Evolutionary conservation across 2,113 vertebrate genomes (phyloP).

Genomic region (Lepisosteus osseus): DNA sequence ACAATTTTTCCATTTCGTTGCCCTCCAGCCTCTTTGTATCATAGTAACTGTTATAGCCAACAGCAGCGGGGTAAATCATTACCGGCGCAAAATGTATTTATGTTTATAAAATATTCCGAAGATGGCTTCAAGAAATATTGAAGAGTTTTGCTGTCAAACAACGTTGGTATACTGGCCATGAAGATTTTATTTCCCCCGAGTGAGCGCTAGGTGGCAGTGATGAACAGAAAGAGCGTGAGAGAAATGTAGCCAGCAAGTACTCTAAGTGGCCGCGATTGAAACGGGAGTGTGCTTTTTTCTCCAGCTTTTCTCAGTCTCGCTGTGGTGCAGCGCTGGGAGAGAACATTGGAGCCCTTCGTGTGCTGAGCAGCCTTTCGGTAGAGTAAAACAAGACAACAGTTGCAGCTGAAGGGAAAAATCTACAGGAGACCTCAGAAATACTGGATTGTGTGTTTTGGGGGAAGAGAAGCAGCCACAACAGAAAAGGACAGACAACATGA

Average conservation of each 20-base stretch:
- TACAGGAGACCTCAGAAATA: slow-evolving; percentile 17
- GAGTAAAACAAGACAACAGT: slow-evolving; percentile 10
- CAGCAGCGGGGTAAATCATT: too few species aligned
- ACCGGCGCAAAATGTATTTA: too few species aligned
- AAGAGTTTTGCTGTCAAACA: too few species aligned
- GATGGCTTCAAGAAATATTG: too few species aligned
- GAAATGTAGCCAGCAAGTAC: not conserved
- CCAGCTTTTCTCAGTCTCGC: slow-evolving; percentile 7
- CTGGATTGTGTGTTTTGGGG: slow-evolving; percentile 20
- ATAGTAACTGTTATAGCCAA: too few species aligned
- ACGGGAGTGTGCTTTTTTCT: slow-evolving; percentile 9
- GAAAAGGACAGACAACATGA: slow-evolving; percentile 29
- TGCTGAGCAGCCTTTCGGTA: not conserved
- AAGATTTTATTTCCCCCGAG: too few species aligned
- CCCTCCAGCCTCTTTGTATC: too few species aligned
- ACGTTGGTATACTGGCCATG: too few species aligned
- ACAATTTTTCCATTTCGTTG: too few species aligned
- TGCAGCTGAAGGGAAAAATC: slow-evolving; percentile 3
- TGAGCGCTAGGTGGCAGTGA: slow-evolving; percentile 18
- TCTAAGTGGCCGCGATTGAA: slow-evolving; percentile 20
- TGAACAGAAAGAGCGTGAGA: slow-evolving; percentile 7
- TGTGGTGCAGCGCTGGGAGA: slow-evolving; percentile 17
- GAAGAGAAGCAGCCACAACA: not conserved
- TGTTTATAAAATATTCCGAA: too few species aligned
- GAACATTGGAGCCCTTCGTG: slow-evolving; percentile 4